phyloP scores from a whole-genome alignment of 2,113 vertebrate genomes.

The Seriola dumerili region DNA sequence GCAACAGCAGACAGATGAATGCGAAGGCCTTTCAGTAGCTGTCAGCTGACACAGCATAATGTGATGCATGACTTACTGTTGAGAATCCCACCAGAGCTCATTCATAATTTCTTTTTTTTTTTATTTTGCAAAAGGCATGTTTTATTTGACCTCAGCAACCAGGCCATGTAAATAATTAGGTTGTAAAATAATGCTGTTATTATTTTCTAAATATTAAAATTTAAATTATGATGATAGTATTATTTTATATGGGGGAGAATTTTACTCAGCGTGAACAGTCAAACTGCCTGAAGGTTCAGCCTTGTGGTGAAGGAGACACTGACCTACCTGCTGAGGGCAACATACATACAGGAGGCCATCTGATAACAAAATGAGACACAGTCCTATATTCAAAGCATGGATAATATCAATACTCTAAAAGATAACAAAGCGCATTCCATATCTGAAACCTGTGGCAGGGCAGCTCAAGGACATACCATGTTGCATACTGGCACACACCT shows the following conservation, averaged over 20 bases:
- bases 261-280: not conserved
- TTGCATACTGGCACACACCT: not conserved
- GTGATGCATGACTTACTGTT: not conserved
- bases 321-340: slow-evolving; percentile 1
- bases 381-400: not conserved
- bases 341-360: not conserved
- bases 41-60: not conserved
- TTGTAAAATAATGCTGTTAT: too few species aligned
- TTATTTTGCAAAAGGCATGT: not conserved
- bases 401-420: slow-evolving; percentile 10
- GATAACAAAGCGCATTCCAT: slow-evolving; percentile 5
- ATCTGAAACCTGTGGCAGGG: slow-evolving; percentile 1
- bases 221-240: not conserved
- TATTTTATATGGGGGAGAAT: not conserved
- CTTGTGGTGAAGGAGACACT: not conserved
- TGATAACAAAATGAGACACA: not conserved
- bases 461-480: not conserved
- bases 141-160: too few species aligned
- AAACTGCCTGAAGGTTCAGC: not conserved
- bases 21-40: not conserved
- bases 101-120: not conserved
- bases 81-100: not conserved
- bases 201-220: too few species aligned
- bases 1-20: not conserved
- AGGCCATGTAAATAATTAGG: too few species aligned